phyloP scores from a whole-genome alignment of 2,888 invertebrate species.

The Microplitis deprimator region DNA sequence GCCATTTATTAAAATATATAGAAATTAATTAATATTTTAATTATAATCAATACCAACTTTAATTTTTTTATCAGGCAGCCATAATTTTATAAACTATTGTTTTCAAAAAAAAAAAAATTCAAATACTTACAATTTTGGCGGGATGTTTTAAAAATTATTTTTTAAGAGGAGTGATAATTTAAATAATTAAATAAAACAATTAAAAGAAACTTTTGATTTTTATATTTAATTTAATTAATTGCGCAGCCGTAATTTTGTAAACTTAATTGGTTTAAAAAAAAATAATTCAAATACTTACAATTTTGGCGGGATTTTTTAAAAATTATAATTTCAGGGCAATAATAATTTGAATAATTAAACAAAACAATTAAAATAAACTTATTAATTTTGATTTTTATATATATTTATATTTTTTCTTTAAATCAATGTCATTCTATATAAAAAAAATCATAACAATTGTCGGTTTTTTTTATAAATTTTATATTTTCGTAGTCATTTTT shows the following conservation, averaged over 20 bases:
- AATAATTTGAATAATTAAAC: no score
- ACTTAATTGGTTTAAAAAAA: no score
- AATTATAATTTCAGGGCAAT: no score
- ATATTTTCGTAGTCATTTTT: constrained; percentile 15
- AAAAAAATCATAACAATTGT: constrained; percentile 10
- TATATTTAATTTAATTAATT: no score
- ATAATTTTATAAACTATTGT: no score
- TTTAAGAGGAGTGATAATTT: neutral
- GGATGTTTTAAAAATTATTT: neutral
- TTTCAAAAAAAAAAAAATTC: no score
- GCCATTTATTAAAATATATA: no score
- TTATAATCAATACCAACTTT: neutral
- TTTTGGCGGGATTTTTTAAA: no score
- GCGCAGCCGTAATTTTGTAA: no score
- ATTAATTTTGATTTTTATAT: neutral
- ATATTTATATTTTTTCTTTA: neutral
- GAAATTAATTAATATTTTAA: neutral
- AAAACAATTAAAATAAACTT: neutral
- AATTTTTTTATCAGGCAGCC: neutral
- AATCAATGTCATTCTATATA: neutral
- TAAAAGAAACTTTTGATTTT: no score
- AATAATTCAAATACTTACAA: no score
- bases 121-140: neutral
- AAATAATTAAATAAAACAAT: no score
- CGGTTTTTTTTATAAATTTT: constrained; percentile 26